These are phyloP conservation scores for Dermatemys mawii DNA, from an alignment of 2,113 vertebrate genomes.

Conservation along the genomic window DNA sequence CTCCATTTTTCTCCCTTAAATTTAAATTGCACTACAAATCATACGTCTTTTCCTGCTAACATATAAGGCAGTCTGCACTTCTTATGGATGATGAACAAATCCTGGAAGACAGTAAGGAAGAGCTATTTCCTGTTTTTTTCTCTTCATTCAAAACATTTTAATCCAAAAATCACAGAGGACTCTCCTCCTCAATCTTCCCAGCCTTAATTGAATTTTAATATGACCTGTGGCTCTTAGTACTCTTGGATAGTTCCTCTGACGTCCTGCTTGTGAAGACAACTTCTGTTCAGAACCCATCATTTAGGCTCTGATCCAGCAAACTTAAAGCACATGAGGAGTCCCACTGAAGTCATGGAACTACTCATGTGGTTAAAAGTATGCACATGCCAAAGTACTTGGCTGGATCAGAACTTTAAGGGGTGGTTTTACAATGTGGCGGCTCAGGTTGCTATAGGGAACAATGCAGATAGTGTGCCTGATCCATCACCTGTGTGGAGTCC, in stretches of 20 bases:
- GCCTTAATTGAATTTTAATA: not conserved
- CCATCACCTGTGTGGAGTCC: not conserved
- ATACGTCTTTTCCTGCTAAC: not conserved
- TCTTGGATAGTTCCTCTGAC: not conserved
- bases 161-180: not conserved
- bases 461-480: not conserved
- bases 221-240: not conserved
- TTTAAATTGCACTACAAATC: not conserved
- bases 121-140: accelerated
- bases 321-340: not conserved
- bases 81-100: not conserved
- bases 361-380: not conserved
- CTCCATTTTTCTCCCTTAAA: not conserved
- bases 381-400: not conserved
- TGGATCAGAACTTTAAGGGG: not conserved
- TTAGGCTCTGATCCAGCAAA: not conserved
- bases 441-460: not conserved
- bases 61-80: not conserved
- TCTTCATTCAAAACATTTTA: not conserved
- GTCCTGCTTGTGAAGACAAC: not conserved
- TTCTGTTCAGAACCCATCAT: not conserved
- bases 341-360: not conserved
- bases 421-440: not conserved
- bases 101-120: not conserved
- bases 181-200: not conserved